These are phyloP conservation scores for Cephalopachus bancanus DNA, from an alignment of 2,797 vertebrate genomes.

Conservation along the genomic window DNA sequence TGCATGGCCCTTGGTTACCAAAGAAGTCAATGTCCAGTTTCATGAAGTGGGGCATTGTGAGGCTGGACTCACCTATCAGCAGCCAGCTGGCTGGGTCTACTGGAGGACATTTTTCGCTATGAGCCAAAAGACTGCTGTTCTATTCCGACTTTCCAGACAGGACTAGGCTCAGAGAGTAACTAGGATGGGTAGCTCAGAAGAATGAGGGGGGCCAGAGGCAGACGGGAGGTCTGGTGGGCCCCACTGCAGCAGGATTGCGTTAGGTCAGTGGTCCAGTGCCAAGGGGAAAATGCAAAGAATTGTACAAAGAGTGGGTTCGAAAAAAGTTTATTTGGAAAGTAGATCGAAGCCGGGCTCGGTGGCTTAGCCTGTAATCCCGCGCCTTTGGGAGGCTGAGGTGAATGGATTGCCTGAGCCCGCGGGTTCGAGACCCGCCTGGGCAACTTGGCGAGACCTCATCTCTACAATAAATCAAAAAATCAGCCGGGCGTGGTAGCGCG, in stretches of 20 bases:
- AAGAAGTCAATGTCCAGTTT: background rate
- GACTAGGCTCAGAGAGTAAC: background rate
- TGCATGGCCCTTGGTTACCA: background rate
- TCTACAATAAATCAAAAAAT: too few species aligned
- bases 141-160: background rate
- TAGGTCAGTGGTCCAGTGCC: background rate
- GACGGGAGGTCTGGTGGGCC: background rate
- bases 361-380: too few species aligned
- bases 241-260: background rate
- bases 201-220: background rate
- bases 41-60: background rate
- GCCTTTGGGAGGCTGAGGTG: too few species aligned
- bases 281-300: too few species aligned
- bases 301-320: too few species aligned
- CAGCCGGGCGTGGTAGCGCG: too few species aligned
- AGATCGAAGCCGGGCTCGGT: too few species aligned
- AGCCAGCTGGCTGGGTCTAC: background rate
- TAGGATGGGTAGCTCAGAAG: background rate
- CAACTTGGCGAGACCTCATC: too few species aligned
- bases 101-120: background rate
- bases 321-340: too few species aligned
- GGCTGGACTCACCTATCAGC: background rate
- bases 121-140: slow-evolving; percentile 25
- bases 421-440: too few species aligned
- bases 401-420: too few species aligned